These are phyloP conservation scores for Onychomys torridus DNA, from an alignment of 2,797 vertebrate genomes.

Conservation along the genomic window DNA sequence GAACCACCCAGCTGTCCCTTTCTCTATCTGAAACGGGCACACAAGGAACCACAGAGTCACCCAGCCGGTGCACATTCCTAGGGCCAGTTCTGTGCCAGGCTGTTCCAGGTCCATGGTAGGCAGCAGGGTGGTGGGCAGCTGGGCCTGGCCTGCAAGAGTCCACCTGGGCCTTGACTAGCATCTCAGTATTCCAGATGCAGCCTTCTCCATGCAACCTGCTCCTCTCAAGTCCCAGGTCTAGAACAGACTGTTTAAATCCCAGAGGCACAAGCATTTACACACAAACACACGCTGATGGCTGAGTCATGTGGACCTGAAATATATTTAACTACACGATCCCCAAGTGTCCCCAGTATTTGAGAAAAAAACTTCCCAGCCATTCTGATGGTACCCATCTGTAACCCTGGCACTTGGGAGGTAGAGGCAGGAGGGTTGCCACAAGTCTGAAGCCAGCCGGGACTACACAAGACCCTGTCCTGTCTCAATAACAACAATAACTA, in stretches of 20 bases:
- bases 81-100: background rate
- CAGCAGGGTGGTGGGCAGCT: too few species aligned
- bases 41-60: background rate
- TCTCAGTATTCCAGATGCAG: background rate
- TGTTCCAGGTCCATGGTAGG: background rate
- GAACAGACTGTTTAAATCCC: background rate
- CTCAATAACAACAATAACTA: background rate
- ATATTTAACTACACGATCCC: background rate
- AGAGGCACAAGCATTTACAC: background rate
- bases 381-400: background rate
- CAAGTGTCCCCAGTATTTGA: background rate
- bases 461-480: background rate
- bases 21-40: background rate
- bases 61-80: background rate
- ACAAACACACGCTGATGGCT: background rate
- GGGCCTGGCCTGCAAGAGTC: background rate
- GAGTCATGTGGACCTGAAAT: background rate
- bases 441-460: background rate
- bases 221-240: background rate
- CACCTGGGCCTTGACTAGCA: background rate
- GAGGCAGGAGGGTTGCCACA: background rate
- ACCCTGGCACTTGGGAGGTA: background rate
- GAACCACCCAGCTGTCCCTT: accelerated
- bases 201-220: too few species aligned
- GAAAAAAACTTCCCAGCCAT: background rate